These are phyloP conservation scores for Strix occidentalis DNA, from an alignment of 2,797 vertebrate genomes.

Conservation along the genomic window DNA sequence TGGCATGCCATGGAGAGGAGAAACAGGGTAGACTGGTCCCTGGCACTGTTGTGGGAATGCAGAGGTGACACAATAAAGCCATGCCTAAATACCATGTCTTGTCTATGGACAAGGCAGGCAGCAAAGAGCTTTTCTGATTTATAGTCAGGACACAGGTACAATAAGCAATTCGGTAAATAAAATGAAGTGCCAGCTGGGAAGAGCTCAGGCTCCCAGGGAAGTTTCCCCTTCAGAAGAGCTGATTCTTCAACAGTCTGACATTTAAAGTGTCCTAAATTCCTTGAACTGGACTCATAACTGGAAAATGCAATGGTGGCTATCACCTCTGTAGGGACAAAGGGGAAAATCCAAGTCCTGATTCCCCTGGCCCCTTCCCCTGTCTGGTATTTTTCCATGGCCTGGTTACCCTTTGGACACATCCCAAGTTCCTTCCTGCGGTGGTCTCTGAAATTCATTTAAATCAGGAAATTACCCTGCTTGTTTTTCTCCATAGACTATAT, in stretches of 20 bases:
- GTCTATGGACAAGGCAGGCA: not conserved
- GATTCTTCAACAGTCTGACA: not conserved
- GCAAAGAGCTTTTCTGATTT: not conserved
- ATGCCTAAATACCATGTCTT: not conserved
- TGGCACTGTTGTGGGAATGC: not conserved
- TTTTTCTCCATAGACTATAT: slow-evolving; percentile 52
- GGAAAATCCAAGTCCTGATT: not conserved
- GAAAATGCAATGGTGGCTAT: not conserved
- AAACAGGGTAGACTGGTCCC: not conserved
- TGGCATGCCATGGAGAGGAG: not conserved
- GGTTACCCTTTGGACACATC: slow-evolving; percentile 52
- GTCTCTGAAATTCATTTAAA: slow-evolving; percentile 68
- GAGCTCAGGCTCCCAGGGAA: not conserved
- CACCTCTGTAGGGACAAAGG: not conserved
- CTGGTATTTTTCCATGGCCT: slow-evolving; percentile 67
- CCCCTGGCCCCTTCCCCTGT: slow-evolving; percentile 21
- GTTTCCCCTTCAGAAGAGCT: not conserved
- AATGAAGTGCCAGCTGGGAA: not conserved
- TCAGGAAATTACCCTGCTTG: slow-evolving; percentile 68
- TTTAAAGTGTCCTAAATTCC: not conserved
- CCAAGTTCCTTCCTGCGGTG: slow-evolving; percentile 69
- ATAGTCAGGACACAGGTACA: not conserved
- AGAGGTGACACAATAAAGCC: not conserved
- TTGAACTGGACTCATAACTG: not conserved
- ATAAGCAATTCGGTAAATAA: not conserved